Evolutionary conservation across 2,113 vertebrate species (phyloP).

Genomic region (Todiramphus saurophagus): DNA sequence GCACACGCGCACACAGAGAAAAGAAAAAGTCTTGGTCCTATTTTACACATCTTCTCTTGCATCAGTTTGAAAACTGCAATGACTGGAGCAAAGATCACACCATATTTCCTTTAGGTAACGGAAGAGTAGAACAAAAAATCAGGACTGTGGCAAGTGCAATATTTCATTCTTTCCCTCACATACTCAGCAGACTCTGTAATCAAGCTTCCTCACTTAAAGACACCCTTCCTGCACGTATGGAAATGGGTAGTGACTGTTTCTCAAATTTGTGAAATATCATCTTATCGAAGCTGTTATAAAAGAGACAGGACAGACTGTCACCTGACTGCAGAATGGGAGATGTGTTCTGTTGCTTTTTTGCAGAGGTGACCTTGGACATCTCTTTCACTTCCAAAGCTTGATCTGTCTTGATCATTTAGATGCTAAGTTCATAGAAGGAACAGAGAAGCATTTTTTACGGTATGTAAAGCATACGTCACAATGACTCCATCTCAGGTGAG

Average conservation of each 20-base stretch:
- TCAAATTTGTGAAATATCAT: background rate
- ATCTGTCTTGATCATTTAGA: conserved; percentile 23
- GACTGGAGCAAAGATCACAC: background rate
- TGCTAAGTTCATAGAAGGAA: conserved; percentile 5
- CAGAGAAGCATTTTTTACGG: background rate
- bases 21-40: background rate
- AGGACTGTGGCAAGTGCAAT: background rate
- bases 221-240: conserved; percentile 25
- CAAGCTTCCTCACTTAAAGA: conserved; percentile 42
- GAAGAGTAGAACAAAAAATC: background rate
- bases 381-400: conserved; percentile 1
- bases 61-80: background rate
- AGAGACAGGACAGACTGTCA: conserved; percentile 13
- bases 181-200: conserved; percentile 10
- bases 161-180: conserved; percentile 2
- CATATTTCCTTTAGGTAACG: background rate
- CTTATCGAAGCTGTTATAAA: background rate
- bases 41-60: background rate
- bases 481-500: conserved; percentile 14
- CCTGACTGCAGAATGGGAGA: background rate
- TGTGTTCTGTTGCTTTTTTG: background rate
- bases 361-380: conserved; percentile 24
- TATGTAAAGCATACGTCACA: background rate
- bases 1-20: background rate
- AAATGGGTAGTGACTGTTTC: conserved; percentile 18